Base-by-base conservation (phyloP, 2,797 vertebrate species). In the Sebastes steindachneri region DNA sequence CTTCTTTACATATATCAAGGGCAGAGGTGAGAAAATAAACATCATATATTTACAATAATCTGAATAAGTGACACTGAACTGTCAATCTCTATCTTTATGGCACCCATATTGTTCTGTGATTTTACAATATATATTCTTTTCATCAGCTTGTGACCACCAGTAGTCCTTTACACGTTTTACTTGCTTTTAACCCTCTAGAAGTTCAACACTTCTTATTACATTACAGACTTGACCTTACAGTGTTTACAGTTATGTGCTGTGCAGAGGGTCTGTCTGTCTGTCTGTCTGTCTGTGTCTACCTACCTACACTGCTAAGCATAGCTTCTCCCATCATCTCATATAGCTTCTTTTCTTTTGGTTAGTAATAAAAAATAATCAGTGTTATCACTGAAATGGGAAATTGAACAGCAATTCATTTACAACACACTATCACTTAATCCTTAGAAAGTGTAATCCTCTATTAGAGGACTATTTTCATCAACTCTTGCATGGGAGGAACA, bases 31-130 rank as follows among this genome's bases (percentile, higher is more conserved):
- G 90, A 92, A 94, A 93, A 92, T 90, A 92, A 77, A 81, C 81
- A 77, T 80, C 60, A 53, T 72, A 60, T 92, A 91, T 94, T 90
- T 92, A 94, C 91, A 94, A 68, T 84, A 85, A 82, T 89, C 83
- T 88, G 73, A 89, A 79, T 75, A 66, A 66, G 35, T 83, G 69
- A 87, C 77, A 67, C 14, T 29, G 31, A 83, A 55, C 48, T 68
- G 57, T 77, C 75, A 45, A 26, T 64, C 51, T 87, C 25, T 82
- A 68, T 84, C 65, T 79, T 77, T 71, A 66, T 90, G 89, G 84
- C 75, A 81, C 62, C 69, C 48, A 75, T 80, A 80, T 78, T 80
- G 26, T 79, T 77, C 57, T 79, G 51, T 84, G 11, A 86, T 87
- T 87, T 68, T 79, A 90, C 54, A 89, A 89, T 92, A 89, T 90